phyloP scores from a whole-genome alignment of 2,888 invertebrate genomes.

The Phortica magna region DNA sequence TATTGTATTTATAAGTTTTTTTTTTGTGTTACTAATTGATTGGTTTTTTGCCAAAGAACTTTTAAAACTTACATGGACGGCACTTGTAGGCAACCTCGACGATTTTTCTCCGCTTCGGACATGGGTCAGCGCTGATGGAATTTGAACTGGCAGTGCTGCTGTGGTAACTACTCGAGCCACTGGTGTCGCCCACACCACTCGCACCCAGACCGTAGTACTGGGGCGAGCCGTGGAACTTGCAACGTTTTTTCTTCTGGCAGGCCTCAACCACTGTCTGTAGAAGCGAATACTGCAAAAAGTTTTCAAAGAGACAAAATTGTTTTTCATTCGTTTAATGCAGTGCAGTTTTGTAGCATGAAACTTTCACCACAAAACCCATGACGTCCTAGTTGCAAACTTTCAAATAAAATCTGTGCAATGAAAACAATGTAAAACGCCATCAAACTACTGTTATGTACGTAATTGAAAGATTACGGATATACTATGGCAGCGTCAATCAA shows the following conservation, averaged over 20 bases:
- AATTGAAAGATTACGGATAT: too few species aligned
- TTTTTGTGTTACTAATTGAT: slow-evolving; percentile 15
- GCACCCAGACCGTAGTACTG: slow-evolving; percentile 88
- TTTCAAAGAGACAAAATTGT: too few species aligned
- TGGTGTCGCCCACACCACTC: slow-evolving; percentile 75
- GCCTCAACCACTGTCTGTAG: slow-evolving; percentile 96
- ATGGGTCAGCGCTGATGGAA: slow-evolving; percentile 83
- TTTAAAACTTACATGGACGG: slow-evolving; percentile 91
- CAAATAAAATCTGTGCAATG: too few species aligned
- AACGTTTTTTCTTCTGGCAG: slow-evolving; percentile 95
- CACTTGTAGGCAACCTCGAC: slow-evolving; percentile 98
- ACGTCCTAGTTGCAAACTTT: too few species aligned
- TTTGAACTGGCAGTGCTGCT: slow-evolving; percentile 74
- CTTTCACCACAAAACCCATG: too few species aligned
- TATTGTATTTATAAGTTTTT: slow-evolving; percentile 22
- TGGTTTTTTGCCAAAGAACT: background rate
- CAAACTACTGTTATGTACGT: too few species aligned
- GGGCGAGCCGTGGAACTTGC: slow-evolving; percentile 93
- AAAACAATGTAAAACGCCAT: too few species aligned
- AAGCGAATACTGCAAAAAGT: slow-evolving; percentile 85
- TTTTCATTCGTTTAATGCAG: too few species aligned
- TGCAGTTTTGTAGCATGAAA: too few species aligned
- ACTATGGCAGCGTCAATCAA: too few species aligned
- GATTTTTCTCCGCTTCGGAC: slow-evolving; percentile 93
- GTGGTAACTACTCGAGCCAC: slow-evolving; percentile 75